phyloP scores from a whole-genome alignment of 2,888 invertebrate species.

The Pandemis cinnamomeana region DNA sequence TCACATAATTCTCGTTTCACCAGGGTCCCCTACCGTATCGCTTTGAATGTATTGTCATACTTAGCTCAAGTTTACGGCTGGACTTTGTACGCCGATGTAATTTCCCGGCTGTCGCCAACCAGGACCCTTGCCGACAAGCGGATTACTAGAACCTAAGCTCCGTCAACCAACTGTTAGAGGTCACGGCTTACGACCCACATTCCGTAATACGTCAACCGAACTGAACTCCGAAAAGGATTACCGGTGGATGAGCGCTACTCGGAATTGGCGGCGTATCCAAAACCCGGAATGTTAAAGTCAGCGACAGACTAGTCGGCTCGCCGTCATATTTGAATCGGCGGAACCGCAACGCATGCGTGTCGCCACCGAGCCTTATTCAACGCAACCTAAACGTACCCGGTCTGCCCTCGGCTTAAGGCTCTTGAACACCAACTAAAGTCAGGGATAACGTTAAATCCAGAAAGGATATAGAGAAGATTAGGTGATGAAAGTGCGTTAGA shows the following conservation, averaged over 20 bases:
- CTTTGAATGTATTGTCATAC: conserved; percentile 33
- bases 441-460: conserved; percentile 41
- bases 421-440: conserved; percentile 36
- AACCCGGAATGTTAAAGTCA: conserved; percentile 21
- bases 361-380: conserved; percentile 22
- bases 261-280: conserved; percentile 47
- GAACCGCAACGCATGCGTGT: conserved; percentile 15
- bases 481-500: conserved; percentile 42
- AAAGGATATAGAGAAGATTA: conserved; percentile 39
- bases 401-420: conserved; percentile 29
- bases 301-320: conserved; percentile 27
- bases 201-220: conserved; percentile 53
- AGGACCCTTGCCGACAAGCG: conserved; percentile 55
- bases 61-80: conserved; percentile 26
- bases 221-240: conserved; percentile 69
- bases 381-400: conserved; percentile 21
- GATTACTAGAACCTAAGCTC: conserved; percentile 61
- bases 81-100: conserved; percentile 32
- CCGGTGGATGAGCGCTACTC: conserved; percentile 46
- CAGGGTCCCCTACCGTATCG: conserved; percentile 13
- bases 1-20: conserved; percentile 18
- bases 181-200: conserved; percentile 45
- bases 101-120: conserved; percentile 19
- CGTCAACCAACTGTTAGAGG: conserved; percentile 49
- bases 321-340: conserved; percentile 29